These are phyloP conservation scores for Podabrus alpinus DNA, from an alignment of 2,888 invertebrate species.

Conservation along the genomic window DNA sequence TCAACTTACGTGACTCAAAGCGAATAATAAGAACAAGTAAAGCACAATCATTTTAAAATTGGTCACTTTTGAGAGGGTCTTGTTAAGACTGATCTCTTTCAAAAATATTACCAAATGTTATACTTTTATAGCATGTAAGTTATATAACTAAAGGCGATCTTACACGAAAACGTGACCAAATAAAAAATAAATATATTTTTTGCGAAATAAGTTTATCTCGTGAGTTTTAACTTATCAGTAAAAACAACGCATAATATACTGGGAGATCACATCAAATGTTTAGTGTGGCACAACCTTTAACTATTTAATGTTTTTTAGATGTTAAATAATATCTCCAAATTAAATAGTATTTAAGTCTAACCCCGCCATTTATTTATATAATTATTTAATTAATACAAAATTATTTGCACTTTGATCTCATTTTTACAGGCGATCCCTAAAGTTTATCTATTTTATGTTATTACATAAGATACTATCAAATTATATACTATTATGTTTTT, in stretches of 20 bases:
- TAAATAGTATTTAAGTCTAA: background rate
- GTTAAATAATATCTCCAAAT: background rate
- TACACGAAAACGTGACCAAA: background rate
- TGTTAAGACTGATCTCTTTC: background rate
- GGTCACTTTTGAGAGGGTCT: background rate
- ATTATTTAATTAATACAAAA: background rate
- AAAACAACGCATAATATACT: too few species aligned
- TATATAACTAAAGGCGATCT: background rate
- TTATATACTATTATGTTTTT: background rate
- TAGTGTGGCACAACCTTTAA: background rate
- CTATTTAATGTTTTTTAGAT: background rate
- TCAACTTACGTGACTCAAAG: background rate
- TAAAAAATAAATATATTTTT: background rate
- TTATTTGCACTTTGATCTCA: background rate
- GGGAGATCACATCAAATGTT: too few species aligned
- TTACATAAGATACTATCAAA: background rate
- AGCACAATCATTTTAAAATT: background rate
- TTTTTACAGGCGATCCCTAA: background rate
- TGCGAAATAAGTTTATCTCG: background rate
- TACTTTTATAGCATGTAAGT: background rate
- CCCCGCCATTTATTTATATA: background rate
- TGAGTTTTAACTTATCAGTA: background rate
- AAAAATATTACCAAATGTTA: background rate
- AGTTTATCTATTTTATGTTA: too few species aligned
- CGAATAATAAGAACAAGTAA: background rate